These are phyloP conservation scores for Stenodema calcarata DNA, from an alignment of 2,888 invertebrate species.

Conservation along the genomic window DNA sequence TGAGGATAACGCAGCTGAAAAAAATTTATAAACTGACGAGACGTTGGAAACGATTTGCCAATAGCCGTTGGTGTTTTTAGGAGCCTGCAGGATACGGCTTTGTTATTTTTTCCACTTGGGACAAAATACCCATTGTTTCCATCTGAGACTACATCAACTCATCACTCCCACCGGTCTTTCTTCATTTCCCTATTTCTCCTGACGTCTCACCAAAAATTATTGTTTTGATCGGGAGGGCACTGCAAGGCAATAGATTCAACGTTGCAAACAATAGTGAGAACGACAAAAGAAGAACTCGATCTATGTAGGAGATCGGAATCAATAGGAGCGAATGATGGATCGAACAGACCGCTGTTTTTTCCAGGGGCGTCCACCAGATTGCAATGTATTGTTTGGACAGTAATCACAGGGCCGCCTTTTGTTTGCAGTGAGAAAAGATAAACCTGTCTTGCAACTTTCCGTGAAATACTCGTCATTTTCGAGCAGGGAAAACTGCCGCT, in stretches of 20 bases:
- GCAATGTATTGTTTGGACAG: slow-evolving; percentile 1
- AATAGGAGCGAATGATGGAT: background rate
- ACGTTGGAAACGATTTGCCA: no score
- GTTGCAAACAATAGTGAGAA: background rate
- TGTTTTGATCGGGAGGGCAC: background rate
- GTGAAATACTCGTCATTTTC: no score
- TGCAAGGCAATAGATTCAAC: background rate
- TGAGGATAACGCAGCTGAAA: no score
- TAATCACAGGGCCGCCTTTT: background rate
- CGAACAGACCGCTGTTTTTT: background rate
- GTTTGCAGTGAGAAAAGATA: background rate
- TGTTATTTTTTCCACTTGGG: background rate
- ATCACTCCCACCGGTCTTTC: background rate
- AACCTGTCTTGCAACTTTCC: background rate
- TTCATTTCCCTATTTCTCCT: background rate
- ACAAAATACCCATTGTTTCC: background rate
- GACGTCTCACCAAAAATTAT: background rate
- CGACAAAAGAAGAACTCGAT: background rate
- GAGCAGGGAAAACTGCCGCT: no score
- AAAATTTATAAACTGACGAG: no score
- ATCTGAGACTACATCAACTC: background rate
- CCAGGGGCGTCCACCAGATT: background rate
- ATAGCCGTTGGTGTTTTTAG: no score
- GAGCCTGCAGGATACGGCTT: background rate
- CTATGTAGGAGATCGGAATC: background rate